phyloP scores from a whole-genome alignment of 2,888 invertebrate species.

The Lasioglossum villosulum region DNA sequence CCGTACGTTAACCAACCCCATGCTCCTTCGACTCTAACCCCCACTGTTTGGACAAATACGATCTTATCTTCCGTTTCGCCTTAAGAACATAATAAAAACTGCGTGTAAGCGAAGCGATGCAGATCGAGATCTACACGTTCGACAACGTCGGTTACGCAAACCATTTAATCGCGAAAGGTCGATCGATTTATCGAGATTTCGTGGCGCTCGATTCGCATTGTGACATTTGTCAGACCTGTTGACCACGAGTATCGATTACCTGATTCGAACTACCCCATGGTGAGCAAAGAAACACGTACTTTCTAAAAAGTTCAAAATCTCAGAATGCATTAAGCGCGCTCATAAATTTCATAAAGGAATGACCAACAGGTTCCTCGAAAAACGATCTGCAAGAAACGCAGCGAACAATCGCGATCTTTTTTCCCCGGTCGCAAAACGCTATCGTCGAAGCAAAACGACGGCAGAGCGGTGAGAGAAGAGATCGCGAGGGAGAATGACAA shows the following conservation, averaged over 20 bases:
- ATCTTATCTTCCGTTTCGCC: constrained; percentile 71
- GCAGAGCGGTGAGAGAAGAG: background rate
- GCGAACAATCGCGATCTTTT: background rate
- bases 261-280: background rate
- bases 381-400: background rate
- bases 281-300: background rate
- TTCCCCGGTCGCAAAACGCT: background rate
- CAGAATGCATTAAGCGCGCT: background rate
- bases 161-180: constrained; percentile 39
- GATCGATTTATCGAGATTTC: constrained; percentile 28
- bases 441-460: background rate
- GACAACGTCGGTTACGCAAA: constrained; percentile 50
- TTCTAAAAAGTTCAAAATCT: background rate
- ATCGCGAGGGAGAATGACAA: background rate
- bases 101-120: constrained; percentile 33
- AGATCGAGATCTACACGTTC: constrained; percentile 55
- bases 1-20: constrained; percentile 57
- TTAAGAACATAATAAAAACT: constrained; percentile 39
- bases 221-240: background rate
- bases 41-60: constrained; percentile 77
- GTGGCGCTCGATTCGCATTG: background rate
- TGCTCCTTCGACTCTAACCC: constrained; percentile 59
- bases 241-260: background rate
- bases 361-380: background rate
- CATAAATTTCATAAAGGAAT: background rate